These are phyloP conservation scores for Andricus curvator DNA, from an alignment of 2,888 invertebrate species.

Conservation along the genomic window DNA sequence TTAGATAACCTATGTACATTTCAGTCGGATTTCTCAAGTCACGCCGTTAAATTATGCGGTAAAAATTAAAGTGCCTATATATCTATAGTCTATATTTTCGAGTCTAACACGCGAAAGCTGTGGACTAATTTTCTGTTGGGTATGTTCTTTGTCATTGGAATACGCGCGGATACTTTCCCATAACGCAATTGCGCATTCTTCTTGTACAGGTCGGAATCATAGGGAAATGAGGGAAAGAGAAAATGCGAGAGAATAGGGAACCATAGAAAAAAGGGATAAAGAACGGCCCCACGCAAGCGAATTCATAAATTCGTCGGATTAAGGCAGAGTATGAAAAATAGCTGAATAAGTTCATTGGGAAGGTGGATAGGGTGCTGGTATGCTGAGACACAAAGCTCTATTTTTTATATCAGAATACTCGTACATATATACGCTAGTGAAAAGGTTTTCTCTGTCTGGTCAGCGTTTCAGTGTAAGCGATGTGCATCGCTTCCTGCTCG, in stretches of 20 bases:
- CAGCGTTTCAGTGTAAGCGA: neutral
- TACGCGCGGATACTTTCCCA: neutral
- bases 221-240: constrained; percentile 1
- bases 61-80: neutral
- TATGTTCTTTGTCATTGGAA: constrained; percentile 60
- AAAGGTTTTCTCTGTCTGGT: constrained; percentile 12
- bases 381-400: constrained; percentile 43
- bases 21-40: too few relatives aligned
- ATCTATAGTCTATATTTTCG: neutral
- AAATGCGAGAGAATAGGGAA: constrained; percentile 44
- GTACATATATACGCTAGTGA: constrained; percentile 6
- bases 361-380: constrained; percentile 49
- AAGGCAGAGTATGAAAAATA: constrained; percentile 44
- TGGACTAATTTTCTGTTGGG: constrained; percentile 67
- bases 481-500: neutral
- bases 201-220: constrained; percentile 8
- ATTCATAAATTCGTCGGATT: constrained; percentile 67
- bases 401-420: constrained; percentile 15
- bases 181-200: constrained; percentile 9
- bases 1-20: too few relatives aligned
- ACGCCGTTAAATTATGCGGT: neutral
- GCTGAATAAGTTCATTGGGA: constrained; percentile 35
- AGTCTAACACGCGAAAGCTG: too few relatives aligned
- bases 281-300: too few relatives aligned
- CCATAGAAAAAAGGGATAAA: too few relatives aligned